Evolutionary conservation across 1,140 invertebrate genomes (phyloP), one percentile per base, ranked within the genome.

Genomic region (Dreissena rostriformis): DNA sequence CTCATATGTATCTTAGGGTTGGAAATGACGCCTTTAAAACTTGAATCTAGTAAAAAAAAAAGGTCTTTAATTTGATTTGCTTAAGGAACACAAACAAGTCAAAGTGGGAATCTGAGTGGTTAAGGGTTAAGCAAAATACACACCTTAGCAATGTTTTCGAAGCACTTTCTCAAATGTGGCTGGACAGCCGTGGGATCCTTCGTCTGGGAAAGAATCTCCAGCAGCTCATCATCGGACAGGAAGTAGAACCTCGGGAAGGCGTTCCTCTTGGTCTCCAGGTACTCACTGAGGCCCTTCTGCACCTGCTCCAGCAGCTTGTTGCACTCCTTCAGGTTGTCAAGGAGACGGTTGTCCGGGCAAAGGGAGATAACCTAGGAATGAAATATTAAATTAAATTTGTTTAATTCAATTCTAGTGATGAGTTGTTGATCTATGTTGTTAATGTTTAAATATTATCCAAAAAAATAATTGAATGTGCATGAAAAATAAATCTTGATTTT

Each of bases 221-320:
- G 93, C 29, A 97, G 93, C 92, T 97, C 97, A 92, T 97, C 97
- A 93, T 98, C 97, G 10, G 97, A 97, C 87, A 98, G 96, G 90
- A 98, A 98, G 94, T 97, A 98, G 90, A 97, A 96, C 65, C 92
- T 91, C 71, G 97, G 97, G 94, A 98, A 98, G 70, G 96, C 90
- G 89, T 96, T 96, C 57, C 97, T 93, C 91, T 98, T 98, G 0
- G 96, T 96, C 94, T 98, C 97, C 81, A 98, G 93, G 93, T 97
- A 98, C 85, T 96, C 96, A 29, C 95, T 94, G 4, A 97, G 94
- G 0, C 96, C 96, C 86, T 96, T 96, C 85, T 96, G 95, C 1
- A 97, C 96, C 17, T 96, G 94, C 77, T 94, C 96, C 76, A 97
- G 90, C 5, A 96, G 91, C 85, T 95, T 95, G 67, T 95, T 95